Base-by-base conservation (phyloP, 2,113 vertebrate genomes). In the Sinocyclocheilus grahami region DNA sequence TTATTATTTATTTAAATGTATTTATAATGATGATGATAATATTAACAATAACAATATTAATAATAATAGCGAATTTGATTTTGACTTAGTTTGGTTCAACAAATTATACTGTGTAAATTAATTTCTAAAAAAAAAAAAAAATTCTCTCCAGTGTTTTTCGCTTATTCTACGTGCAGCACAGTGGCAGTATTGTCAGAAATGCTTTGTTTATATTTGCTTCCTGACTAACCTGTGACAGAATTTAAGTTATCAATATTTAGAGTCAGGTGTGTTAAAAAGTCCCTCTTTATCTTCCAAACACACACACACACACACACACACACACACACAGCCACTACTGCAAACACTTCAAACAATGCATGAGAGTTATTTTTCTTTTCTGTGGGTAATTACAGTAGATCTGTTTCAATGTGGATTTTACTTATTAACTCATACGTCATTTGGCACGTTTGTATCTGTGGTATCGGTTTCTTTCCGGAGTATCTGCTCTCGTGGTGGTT, bases 391-490 rank as follows among this genome's bases (percentile, higher is more conserved):
- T 30, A 27, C 27, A 58, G 51, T 58, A 58, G 18, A 78, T 80
- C 4, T 78, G 77, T 60, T 60, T 33, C 1, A 2, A 14, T 33
- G 13, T 60, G 33, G 18, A 62, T 39, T 80, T 63, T 42, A n/a
- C 78, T 80, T 80, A 80, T 80, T 42, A 63, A 46, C 78, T 63
- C 58, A 16, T 80, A 42, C 5, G 1, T 63, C 78, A 16, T 63
- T 22, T 62, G 33, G 20, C 62, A 6, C 8, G 3, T 24, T 10
- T 46, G n/a, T 79, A 11, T 39, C 3, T 46, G 55, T 81, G 22
- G 11, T 80, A 42, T 46, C 30, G 11, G 58, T 63, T 81, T 48
- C 9, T 67, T 67, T 53, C 22, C 2, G 5, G 42, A 72, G 3
- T 42, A 18, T 80, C 58, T 42, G 18, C 58, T 80, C 22, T 62